Evolutionary conservation across 2,797 vertebrate genomes (phyloP).

Genomic region (Neosalanx taihuensis): DNA sequence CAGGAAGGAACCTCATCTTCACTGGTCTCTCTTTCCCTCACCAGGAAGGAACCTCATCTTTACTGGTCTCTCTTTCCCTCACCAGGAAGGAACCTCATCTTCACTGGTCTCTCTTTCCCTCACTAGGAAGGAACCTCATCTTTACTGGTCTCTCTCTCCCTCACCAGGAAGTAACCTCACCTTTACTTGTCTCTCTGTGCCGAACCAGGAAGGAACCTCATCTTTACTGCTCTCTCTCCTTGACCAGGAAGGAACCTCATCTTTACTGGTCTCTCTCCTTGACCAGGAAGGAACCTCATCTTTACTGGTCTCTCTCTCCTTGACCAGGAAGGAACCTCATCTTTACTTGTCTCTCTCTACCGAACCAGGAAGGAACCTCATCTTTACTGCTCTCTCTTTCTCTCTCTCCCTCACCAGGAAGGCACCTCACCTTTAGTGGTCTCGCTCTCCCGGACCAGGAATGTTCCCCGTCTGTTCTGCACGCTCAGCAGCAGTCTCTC

Average conservation of each 20-base stretch:
- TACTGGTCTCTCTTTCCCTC: too few relatives aligned
- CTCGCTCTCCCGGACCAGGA: constrained; percentile 93
- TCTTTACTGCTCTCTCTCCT: constrained; percentile 76
- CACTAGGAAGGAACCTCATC: too few relatives aligned
- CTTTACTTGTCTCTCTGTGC: too few relatives aligned
- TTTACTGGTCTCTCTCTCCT: constrained; percentile 97
- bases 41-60: too few relatives aligned
- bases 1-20: too few relatives aligned
- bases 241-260: background rate
- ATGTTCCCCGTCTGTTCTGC: constrained; percentile 90
- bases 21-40: too few relatives aligned
- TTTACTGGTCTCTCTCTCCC: too few relatives aligned
- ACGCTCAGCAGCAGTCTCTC: constrained; percentile 89
- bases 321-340: constrained; percentile 90
- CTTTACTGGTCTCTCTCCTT: background rate
- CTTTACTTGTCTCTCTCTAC: constrained; percentile 93
- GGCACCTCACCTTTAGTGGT: constrained; percentile 89
- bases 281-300: constrained; percentile 66
- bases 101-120: too few relatives aligned
- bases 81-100: background rate
- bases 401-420: background rate
- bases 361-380: background rate
- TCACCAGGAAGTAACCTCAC: background rate
- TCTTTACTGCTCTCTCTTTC: background rate
- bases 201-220: background rate